Conservation (phyloP, 92 coral and sea anemone genomes). For the Phenganax marumi region DNA sequence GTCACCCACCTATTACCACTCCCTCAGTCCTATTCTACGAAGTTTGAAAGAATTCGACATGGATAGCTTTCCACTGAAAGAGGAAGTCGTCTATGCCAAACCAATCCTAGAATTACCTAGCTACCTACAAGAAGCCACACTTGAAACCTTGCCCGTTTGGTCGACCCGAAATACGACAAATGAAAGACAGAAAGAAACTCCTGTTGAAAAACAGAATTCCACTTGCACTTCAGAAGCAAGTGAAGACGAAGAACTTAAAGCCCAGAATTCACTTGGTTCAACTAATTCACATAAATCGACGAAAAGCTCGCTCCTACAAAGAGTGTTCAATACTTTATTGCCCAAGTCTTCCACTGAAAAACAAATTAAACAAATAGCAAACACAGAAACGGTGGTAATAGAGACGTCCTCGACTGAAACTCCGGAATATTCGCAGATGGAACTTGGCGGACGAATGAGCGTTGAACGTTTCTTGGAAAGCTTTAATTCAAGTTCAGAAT, state of each 20-base stretch:
- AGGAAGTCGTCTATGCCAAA: slow-evolving; percentile 23
- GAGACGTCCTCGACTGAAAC: neutral
- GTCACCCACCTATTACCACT: slow-evolving; percentile 46
- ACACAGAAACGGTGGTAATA: too few relatives aligned
- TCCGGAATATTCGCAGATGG: neutral
- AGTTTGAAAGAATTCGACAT: slow-evolving; percentile 33
- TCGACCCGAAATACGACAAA: neutral
- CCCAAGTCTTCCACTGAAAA: too few relatives aligned
- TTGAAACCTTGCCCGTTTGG: neutral
- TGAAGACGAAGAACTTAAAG: neutral
- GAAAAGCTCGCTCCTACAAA: neutral
- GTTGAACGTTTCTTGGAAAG: slow-evolving; percentile 11
- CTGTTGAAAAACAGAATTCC: neutral
- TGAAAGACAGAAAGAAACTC: neutral
- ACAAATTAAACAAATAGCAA: too few relatives aligned
- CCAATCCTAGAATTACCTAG: neutral
- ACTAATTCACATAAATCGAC: neutral
- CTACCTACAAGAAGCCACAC: slow-evolving; percentile 12
- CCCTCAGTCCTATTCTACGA: slow-evolving; percentile 39
- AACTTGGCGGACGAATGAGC: slow-evolving; percentile 11
- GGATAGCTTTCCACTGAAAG: slow-evolving; percentile 41
- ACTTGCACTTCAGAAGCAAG: neutral
- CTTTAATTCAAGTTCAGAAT: slow-evolving; percentile 15
- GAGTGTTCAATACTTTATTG: too few relatives aligned
- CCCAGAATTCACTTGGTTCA: neutral